These are phyloP conservation scores for Coelogynopora nodosa DNA, from an alignment of 2,888 invertebrate species.

Conservation along the genomic window DNA sequence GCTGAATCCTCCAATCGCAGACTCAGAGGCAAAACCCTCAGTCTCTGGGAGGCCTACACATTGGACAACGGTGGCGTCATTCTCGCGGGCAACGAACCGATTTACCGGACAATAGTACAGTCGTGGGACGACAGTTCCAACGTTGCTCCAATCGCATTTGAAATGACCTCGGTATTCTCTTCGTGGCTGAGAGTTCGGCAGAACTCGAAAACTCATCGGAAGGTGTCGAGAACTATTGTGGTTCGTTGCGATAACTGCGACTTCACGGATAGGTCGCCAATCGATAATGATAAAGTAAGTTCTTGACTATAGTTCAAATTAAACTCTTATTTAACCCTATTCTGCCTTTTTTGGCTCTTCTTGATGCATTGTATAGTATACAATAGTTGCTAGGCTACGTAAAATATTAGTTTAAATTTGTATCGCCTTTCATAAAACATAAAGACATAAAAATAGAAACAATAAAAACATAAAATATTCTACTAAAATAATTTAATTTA, in stretches of 20 bases:
- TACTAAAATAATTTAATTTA: too few species aligned
- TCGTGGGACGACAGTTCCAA: background rate
- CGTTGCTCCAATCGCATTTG: background rate
- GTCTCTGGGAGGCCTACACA: background rate
- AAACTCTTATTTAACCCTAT: too few species aligned
- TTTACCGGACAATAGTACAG: background rate
- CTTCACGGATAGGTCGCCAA: background rate
- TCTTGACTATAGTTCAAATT: too few species aligned
- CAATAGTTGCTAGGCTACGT: too few species aligned
- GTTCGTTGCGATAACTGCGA: background rate
- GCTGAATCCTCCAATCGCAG: background rate
- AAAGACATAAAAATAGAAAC: too few species aligned
- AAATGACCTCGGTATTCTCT: background rate
- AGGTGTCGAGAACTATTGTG: background rate
- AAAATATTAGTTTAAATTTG: too few species aligned
- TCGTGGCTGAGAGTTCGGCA: background rate
- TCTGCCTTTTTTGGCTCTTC: too few species aligned
- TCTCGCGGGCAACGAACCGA: background rate
- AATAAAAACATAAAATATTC: too few species aligned
- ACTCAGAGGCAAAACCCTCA: background rate
- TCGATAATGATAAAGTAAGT: background rate
- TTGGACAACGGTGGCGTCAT: background rate
- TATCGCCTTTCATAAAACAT: too few species aligned
- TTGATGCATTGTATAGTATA: too few species aligned
- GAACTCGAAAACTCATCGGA: background rate